A percentile compares a stretch with the other conserved stretches of the same genome.
These are phyloP conservation scores for Pseudochirops corinnae DNA, from an alignment of 2,797 vertebrate species.

Conservation along the genomic window DNA sequence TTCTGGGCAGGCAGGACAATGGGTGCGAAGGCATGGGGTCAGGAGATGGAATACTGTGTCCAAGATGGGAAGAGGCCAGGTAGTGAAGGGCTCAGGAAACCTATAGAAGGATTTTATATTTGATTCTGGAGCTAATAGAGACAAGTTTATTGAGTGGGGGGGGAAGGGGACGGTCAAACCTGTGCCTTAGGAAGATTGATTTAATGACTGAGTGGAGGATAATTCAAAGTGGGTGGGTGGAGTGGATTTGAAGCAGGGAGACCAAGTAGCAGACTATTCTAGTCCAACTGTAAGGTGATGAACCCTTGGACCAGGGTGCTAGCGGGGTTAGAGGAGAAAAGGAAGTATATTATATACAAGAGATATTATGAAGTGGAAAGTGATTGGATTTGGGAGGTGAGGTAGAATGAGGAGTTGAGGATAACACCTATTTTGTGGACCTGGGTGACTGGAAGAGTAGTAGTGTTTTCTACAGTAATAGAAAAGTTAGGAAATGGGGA, in stretches of 20 bases:
- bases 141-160: neutral
- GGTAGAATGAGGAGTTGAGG: neutral
- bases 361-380: neutral
- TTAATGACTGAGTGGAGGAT: neutral
- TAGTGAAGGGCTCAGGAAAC: neutral
- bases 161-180: neutral
- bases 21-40: neutral
- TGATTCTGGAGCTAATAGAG: neutral
- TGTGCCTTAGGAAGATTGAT: neutral
- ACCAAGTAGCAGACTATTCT: neutral
- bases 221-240: neutral
- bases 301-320: neutral
- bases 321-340: neutral
- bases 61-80: neutral
- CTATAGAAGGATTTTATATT: neutral
- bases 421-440: neutral
- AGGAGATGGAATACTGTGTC: neutral
- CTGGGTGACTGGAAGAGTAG: neutral
- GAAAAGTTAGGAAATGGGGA: neutral
- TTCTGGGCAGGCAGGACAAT: neutral
- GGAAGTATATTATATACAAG: neutral
- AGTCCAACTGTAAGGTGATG: neutral
- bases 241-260: neutral
- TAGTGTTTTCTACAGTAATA: neutral
- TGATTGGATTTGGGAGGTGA: neutral